Base-by-base conservation (phyloP, 2,113 vertebrate genomes). In the Muntiacus muntjak region DNA sequence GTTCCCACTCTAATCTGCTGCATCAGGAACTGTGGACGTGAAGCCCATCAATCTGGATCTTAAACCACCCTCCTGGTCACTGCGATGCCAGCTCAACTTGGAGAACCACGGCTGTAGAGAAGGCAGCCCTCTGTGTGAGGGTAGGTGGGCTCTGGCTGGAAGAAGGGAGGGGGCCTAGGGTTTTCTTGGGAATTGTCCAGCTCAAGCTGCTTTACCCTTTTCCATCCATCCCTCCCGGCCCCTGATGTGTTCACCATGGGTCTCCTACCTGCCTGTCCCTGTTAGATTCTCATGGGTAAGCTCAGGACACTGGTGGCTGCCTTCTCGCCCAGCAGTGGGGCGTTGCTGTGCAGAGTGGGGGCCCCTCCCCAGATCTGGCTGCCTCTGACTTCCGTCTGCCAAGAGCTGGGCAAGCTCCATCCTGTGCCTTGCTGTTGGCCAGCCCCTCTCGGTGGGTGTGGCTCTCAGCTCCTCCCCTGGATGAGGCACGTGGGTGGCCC, bases 101-200 rank as follows among this genome's bases (percentile, higher is more conserved):
- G 50, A 78, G 85, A 60, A 21, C 7, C 7, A 14, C 36, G 0
- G 1, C 16, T 11, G 15, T 30, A 13, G 90, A 15, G 15, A 62
- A 57, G 55, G 3, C 12, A 5, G 47, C n/a, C 36, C 13, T 17
- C 16, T 78, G 28, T n/a, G 26, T 30, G 11, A 87, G 0, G 0
- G 45, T 23, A 30, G 13, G 9, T 30, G 45, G 62, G 23, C 25
- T 50, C 58, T 19, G 57, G n/a, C 14, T 15, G 17, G 47, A 30
- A 26, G 36, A 81, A 36, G 58, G 21, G 57, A 88, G 36, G 28
- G 10, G 16, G 3, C 17, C 28, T 81, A 19, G 15, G 5, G 16
- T 64, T 92, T 91, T 54, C 54, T 54, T 95, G 9, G 40, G 47
- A 90, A 91, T 60, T 36, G 25, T 45, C 28, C 36, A 85, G 15